Evolutionary conservation across 2,113 vertebrate species (phyloP), one percentile per base, ranked within the genome.

Genomic region (Lethenteron reissneri): DNA sequence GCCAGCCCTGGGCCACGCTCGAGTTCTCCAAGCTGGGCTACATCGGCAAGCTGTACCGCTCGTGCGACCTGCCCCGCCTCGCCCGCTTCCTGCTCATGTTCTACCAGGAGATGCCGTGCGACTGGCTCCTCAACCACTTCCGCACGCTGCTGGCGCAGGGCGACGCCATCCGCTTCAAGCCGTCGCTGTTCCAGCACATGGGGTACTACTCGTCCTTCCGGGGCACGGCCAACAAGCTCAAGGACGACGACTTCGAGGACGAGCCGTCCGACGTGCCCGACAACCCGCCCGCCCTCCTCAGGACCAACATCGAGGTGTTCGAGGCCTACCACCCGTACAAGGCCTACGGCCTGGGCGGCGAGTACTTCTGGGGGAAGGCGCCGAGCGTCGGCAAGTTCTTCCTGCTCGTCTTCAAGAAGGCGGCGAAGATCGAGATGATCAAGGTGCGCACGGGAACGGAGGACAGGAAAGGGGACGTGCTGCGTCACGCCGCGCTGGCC

Each of bases 81-180:
- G 94, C 91, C 12, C 89, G 92, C 74, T 99, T 99, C 84, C 82
- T 99, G 76, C 81, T 97, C 79, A 95, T 99, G 92, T 99, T 99
- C 80, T 99, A 99, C 83, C 94, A 97, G 81, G 92, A 97, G 80
- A 97, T 97, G 92, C 92, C 92, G 79, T 97, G 92, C 0, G 92
- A 97, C 75, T 97, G 92, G 92, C 79, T 97, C 56, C 83, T 97
- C 57, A 92, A 91, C 77, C 92, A 97, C 80, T 97, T 97, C 71
- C 80, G 90, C 69, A 86, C 85, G 58, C 79, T 97, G 2, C 76
- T 97, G 78, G 90, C 90, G 73, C 92, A 97, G 79, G 95, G 92
- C 78, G 92, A 96, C 71, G 84, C 84, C 57, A 89, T 90, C 56
- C 86, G 92, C 73, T 97, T 97, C 80, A 97, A 97, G 78, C 92